Evolutionary conservation across 2,797 vertebrate genomes (phyloP), one percentile per base, ranked within the genome.

Genomic region (Syngnathus acus): DNA sequence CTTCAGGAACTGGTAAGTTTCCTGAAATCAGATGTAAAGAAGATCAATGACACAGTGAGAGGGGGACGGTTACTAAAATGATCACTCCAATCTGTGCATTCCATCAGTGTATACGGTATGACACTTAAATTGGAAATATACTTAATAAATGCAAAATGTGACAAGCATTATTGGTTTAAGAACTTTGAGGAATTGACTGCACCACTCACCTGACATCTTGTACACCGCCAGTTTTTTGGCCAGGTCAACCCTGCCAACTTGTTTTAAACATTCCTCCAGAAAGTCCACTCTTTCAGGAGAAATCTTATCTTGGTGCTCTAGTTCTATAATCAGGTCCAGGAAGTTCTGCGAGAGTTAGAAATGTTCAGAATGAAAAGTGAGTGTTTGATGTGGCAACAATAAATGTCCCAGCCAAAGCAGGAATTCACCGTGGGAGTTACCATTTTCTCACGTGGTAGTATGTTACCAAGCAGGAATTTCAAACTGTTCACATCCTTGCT

Each of bases 301-400:
- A 77, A 97, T 78, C 77, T 88, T 80, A 64, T 92, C 92, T 68
- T 87, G 68, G 71, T 94, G 97, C 85, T 99, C 97, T 51, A 98
- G 79, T 68, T 95, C 94, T 72, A 88, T 84, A 38, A 95, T 77
- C 60, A 99, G 67, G 66, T 94, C 92, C 67, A 99, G 77, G 82
- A 98, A 98, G 75, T 83, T 93, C 97, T 99, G 84, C 47, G 55
- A 68, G 4, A 78, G 11, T 65, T 4, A 32, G 0, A 8, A 13
- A 65, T 16, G n/a, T 43, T 57, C 6, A 26, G 11, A 19, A 13
- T 4, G 6, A 13, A 13, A 62, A 65, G 1, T 38, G 6, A 38
- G 6, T 4, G 37, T 32, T 43, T 47, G 2, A 8, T 7, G 16
- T 14, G 14, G 61, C 14, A 54, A 54, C 5, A 51, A 17, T 7